Evolutionary conservation across 35 echinoderm and acorn worm genomes (phyloP).

Genomic region (Apostichopus japonicus): DNA sequence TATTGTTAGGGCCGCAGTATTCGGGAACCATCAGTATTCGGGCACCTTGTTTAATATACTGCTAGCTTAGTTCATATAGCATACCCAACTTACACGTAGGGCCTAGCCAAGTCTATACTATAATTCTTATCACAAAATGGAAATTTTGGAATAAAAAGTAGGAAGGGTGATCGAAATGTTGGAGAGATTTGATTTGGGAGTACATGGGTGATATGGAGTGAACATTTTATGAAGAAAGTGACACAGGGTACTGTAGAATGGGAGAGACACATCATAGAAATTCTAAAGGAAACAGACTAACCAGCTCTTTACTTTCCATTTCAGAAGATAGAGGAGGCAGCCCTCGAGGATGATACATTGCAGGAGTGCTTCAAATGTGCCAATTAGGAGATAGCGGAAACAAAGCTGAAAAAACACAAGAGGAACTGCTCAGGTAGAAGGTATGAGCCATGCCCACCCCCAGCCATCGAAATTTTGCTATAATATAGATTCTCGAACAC

Average conservation of each 20-base stretch:
- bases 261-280: slow-evolving; percentile 7
- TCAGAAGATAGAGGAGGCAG: not conserved
- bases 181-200: too few relatives aligned
- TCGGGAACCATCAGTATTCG: too few relatives aligned
- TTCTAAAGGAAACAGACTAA: not conserved
- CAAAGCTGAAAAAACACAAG: slow-evolving; percentile 2
- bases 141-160: too few relatives aligned
- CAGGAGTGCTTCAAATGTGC: slow-evolving; percentile 24
- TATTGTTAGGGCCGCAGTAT: too few relatives aligned
- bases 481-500: too few relatives aligned
- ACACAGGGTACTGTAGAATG: slow-evolving; percentile 8
- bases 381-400: slow-evolving; percentile 7
- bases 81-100: too few relatives aligned
- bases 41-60: too few relatives aligned
- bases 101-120: too few relatives aligned
- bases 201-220: not conserved
- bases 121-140: not conserved
- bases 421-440: not conserved
- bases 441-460: not conserved
- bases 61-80: too few relatives aligned
- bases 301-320: not conserved
- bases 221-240: not conserved
- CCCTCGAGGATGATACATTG: not conserved
- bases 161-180: too few relatives aligned
- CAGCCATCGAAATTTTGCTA: too few relatives aligned